Evolutionary conservation across 2,888 invertebrate species (phyloP).

Genomic region (Thysanoteuthis rhombus): DNA sequence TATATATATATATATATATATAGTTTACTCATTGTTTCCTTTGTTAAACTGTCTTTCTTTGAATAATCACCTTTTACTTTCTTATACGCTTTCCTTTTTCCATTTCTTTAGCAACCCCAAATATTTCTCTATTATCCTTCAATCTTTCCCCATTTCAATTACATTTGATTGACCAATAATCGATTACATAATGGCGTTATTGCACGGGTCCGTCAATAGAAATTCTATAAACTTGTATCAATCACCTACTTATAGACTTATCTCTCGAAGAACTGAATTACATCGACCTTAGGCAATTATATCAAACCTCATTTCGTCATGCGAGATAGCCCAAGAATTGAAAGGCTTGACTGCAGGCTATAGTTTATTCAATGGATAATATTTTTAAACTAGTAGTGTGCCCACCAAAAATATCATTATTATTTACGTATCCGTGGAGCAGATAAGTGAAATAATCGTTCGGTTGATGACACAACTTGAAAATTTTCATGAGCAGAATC

Average conservation of each 20-base stretch:
- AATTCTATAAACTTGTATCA: neutral
- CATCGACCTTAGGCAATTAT: neutral
- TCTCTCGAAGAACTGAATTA: neutral
- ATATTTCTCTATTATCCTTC: neutral
- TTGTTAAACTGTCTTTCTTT: neutral
- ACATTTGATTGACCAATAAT: neutral
- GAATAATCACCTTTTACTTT: neutral
- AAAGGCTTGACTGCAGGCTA: neutral
- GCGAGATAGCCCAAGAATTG: neutral
- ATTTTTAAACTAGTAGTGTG: too few species aligned
- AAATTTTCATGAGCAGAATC: too few species aligned
- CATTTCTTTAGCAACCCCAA: too few species aligned
- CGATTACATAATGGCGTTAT: neutral
- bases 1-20: neutral
- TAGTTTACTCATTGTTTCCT: neutral
- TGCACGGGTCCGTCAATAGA: neutral
- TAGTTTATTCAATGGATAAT: neutral
- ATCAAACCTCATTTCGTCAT: neutral
- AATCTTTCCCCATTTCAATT: neutral
- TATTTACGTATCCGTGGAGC: too few species aligned
- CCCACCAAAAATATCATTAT: too few species aligned
- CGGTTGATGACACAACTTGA: too few species aligned
- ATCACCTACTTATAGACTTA: slow-evolving; percentile 12
- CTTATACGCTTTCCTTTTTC: neutral
- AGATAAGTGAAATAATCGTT: too few species aligned